Evolutionary conservation across 2,797 vertebrate species (phyloP), one percentile per base, ranked within the genome.

Genomic region (Neolamprologus multifasciatus): DNA sequence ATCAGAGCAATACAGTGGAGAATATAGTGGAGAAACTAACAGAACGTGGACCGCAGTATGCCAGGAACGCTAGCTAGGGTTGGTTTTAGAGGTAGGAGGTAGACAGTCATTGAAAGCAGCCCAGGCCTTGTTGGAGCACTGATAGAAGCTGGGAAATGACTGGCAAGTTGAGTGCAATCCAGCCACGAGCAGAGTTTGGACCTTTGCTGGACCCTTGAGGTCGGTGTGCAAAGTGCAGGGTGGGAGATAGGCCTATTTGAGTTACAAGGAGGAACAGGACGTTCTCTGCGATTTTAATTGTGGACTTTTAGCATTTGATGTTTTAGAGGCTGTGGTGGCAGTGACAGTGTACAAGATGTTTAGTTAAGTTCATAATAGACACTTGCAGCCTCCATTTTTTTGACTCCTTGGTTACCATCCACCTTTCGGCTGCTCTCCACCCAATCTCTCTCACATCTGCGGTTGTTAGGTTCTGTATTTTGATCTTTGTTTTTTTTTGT

Each of bases 231-330:
- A 38, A 69, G 64, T 69, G 36, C n/a, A 40, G 38, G 3, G 13
- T 69, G 64, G 12, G 36, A 40, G 11, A 67, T 33, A 67, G 19
- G 11, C 36, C 0, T 14, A 45, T 45, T 14, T 45, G 13, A 45
- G 43, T 0, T 21, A 67, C 1, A 38, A 69, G n/a, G 64, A 40
- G 8, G 12, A 9, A 69, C 36, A 43, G 2, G 5, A 43, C 1
- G 0, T 23, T 14, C 36, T 9, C 8, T 43, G n/a, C 8, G 1
- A 69, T 69, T 23, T 45, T 45, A 29, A 71, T 17, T 17, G 40
- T 0, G 40, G 38, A 43, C 67, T 71, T 71, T 17, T 43, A 71
- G 67, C 38, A 17, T 71, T 71, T 71, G 21, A 71, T 45, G n/a
- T 69, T 69, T 69, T 69, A 43, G n/a, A 69, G 36, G 36, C 3